These are phyloP conservation scores for Tiphia femorata DNA, from an alignment of 2,888 invertebrate genomes.

Conservation along the genomic window DNA sequence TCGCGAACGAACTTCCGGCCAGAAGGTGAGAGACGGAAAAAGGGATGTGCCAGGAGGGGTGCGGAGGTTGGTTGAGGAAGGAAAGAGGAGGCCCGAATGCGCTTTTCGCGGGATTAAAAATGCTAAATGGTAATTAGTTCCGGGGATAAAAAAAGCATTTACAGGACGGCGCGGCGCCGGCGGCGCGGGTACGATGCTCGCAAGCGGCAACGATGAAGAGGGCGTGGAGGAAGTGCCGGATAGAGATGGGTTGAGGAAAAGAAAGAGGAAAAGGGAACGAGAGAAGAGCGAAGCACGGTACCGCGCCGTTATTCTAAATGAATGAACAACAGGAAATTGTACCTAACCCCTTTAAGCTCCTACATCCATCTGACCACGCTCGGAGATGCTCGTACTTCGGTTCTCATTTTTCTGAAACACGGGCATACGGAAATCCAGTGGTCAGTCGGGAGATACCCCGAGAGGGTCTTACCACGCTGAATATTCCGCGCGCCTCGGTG, in stretches of 20 bases:
- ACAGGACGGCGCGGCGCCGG: too few species aligned
- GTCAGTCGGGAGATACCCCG: conserved; percentile 9
- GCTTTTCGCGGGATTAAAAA: conserved; percentile 62
- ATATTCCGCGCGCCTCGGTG: too few species aligned
- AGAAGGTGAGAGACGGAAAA: conserved; percentile 12
- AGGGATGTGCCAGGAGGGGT: conserved; percentile 10
- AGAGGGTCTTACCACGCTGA: too few species aligned
- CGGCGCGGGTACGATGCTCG: too few species aligned
- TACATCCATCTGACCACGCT: conserved; percentile 32
- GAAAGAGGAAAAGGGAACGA: too few species aligned
- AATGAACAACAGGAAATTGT: conserved; percentile 63
- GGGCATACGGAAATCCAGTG: conserved; percentile 22
- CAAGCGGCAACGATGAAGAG: too few species aligned
- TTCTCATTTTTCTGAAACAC: conserved; percentile 15
- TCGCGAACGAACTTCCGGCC: conserved; percentile 43
- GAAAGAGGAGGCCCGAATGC: conserved; percentile 34
- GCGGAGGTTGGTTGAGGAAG: conserved; percentile 8
- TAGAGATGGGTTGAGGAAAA: too few species aligned
- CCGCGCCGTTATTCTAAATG: conserved; percentile 63
- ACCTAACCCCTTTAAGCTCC: conserved; percentile 54
- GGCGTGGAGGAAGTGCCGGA: too few species aligned
- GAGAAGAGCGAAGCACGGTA: conserved; percentile 43
- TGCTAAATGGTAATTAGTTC: conserved; percentile 67
- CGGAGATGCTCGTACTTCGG: conserved; percentile 37
- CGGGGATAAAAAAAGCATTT: conserved; percentile 60